Evolutionary conservation across 2,797 vertebrate species (phyloP), one percentile per base, ranked within the genome.

Genomic region (Leuciscus waleckii): DNA sequence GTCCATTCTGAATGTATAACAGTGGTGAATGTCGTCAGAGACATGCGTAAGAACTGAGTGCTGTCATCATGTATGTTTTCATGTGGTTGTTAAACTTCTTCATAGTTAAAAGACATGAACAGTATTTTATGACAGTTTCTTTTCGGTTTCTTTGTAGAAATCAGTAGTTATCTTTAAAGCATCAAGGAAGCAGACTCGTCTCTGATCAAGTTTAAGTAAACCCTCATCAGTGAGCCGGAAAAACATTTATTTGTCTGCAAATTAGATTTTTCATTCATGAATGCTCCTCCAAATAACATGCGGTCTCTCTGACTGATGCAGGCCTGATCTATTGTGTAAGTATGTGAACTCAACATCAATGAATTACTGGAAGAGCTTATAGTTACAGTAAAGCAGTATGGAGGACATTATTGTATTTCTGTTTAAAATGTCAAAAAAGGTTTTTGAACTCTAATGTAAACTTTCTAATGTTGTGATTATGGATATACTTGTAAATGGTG

Each of bases 1-100:
- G 87, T 96, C 96, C 81, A 96, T 98, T 95, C 95, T 96, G 93
- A 95, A 96, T 90, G 91, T 96, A 88, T 96, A 90, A 93, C 49
- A 35, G 35, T 41, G 43, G 63, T 39, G 54, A 76, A 79, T 39
- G 43, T 51, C 41, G 4, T 35, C 79, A 43, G 23, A 71, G 69
- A 67, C 61, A 19, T 14, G 61, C 16, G 19, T 19, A 67, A 37
- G 58, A 23, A 65, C 17, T 29, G 54, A 54, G 54, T 21, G 46
- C 11, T 7, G 51, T 35, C 74, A 82, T 82, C 54, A 17, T n/a
- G 41, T 32, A 63, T 61, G 54, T 82, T 29, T 37, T 75, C 58
- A 83, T 77, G 63, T 67, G 56, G 41, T 32, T 46, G 39, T 43
- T 32, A 61, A 81, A 37, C 13, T 43, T 61, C 74, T n/a, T n/a